Base-by-base conservation (phyloP, 1,140 invertebrate genomes). In the Drosophila lini region DNA sequence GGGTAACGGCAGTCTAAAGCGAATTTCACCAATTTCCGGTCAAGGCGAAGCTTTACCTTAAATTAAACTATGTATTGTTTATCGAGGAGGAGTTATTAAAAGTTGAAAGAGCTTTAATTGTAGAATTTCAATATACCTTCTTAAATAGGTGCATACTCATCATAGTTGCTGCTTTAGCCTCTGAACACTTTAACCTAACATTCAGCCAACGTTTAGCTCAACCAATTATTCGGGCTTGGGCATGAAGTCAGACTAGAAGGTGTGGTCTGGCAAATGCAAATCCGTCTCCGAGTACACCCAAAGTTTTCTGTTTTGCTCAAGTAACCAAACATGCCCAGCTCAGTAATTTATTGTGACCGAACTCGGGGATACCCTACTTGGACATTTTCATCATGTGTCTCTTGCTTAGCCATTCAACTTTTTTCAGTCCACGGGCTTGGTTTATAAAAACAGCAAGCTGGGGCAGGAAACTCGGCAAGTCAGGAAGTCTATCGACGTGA, bases 241-340 rank as follows among this genome's bases (percentile, higher is more conserved):
- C 6, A 38, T 22, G 28, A 28, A 25, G 11, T 31, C 13, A 31
- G 13, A 22, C 22, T 7, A 8, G 34, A 55, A 60, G 40, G 31
- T 78, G 78, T 74, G 61, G 67, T 73, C 73, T 81, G 70, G 73
- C 74, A 81, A 81, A 81, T 81, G 78, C 73, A 81, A 81, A 81
- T 77, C 74, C 65, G 58, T 77, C 75, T 71, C 71, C 59, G 55
- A 64, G 53, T 81, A 75, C 61, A 44, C 59, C 62, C 47, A 52
- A 69, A 55, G 64, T 60, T 81, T 56, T 81, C 45, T 70, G 78
- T 75, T 63, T 58, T 41, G 34, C 34, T 42, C 53, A 55, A 74
- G 62, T 36, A 52, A 44, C 22, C 28, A 48, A 57, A 38, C 38
- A 64, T 60, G 36, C 60, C 44, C 40, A 42, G 58, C n/a, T 61